Percentiles rank a stretch among this genome's conserved stretches.
These are phyloP conservation scores for Boloria euphrosyne DNA, from an alignment of 2,888 invertebrate genomes.

Conservation along the genomic window DNA sequence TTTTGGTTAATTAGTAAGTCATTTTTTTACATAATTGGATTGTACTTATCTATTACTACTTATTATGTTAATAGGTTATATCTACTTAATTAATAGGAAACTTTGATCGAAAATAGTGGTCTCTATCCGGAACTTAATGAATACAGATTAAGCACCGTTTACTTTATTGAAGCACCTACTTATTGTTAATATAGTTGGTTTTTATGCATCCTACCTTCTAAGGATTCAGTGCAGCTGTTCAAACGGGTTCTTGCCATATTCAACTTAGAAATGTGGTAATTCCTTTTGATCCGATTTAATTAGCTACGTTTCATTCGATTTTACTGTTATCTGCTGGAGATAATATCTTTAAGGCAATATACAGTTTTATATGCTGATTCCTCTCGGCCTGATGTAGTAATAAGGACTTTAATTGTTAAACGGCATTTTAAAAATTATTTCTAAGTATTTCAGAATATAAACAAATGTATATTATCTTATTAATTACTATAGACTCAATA, in stretches of 20 bases:
- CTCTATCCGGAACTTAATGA: slow-evolving; percentile 33
- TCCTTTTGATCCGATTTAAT: slow-evolving; percentile 58
- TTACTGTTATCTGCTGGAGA: slow-evolving; percentile 42
- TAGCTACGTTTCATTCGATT: slow-evolving; percentile 51
- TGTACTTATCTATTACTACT: no score
- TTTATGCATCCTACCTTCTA: slow-evolving; percentile 52
- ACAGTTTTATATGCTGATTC: slow-evolving; percentile 32
- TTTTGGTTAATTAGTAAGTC: no score
- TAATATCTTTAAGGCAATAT: slow-evolving; percentile 33
- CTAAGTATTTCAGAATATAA: not conserved
- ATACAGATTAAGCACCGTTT: slow-evolving; percentile 62
- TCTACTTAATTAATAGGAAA: no score
- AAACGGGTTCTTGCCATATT: slow-evolving; percentile 51
- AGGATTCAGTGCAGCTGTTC: slow-evolving; percentile 51
- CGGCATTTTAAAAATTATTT: slow-evolving; percentile 16
- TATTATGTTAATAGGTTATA: no score
- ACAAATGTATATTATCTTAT: no score
- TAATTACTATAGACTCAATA: no score
- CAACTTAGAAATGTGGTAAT: slow-evolving; percentile 50
- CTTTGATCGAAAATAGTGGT: slow-evolving; percentile 11
- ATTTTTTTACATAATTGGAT: no score
- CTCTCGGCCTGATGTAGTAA: slow-evolving; percentile 13
- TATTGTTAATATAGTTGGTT: slow-evolving; percentile 56
- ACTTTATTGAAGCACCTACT: slow-evolving; percentile 70
- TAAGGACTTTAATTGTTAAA: slow-evolving; percentile 25